Conservation (phyloP, 2,113 vertebrate genomes). For the Nannobrachium achirus region DNA sequence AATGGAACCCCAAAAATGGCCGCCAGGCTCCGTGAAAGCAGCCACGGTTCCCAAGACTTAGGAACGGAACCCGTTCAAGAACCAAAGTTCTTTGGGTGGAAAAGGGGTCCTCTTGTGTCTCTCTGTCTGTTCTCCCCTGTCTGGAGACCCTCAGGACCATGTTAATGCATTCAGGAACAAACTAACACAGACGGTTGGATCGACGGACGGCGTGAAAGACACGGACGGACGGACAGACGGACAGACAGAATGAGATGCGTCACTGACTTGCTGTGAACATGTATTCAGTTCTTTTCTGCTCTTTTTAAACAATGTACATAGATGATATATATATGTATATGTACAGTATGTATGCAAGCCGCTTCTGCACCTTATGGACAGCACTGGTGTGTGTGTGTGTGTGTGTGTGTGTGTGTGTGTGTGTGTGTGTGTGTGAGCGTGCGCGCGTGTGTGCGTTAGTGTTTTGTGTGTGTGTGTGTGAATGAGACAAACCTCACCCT, state of each 20-base stretch:
- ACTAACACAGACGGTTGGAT: constrained; percentile 1
- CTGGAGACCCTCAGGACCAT: constrained; percentile 42
- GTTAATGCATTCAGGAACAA: neutral
- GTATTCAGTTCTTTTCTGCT: neutral
- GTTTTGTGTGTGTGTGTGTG: too few species aligned
- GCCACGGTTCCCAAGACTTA: too few species aligned
- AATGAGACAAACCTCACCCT: too few species aligned
- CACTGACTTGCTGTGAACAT: constrained; percentile 33
- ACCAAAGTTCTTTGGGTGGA: too few species aligned
- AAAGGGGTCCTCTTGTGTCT: neutral
- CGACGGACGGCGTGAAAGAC: neutral
- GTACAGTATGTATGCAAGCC: constrained; percentile 38
- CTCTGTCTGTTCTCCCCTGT: constrained; percentile 22
- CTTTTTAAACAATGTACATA: constrained; percentile 57
- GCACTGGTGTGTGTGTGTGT: constrained; percentile 35
- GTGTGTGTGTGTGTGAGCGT: too few species aligned
- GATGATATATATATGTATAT: constrained; percentile 30
- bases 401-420: neutral
- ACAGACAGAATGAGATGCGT: neutral
- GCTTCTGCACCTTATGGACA: constrained; percentile 76
- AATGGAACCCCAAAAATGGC: too few species aligned
- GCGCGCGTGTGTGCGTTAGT: too few species aligned
- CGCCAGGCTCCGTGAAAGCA: too few species aligned
- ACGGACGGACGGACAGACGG: neutral
- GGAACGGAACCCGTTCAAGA: too few species aligned